Evolutionary conservation across 2,113 vertebrate species (phyloP).

Genomic region (Callipepla squamata): DNA sequence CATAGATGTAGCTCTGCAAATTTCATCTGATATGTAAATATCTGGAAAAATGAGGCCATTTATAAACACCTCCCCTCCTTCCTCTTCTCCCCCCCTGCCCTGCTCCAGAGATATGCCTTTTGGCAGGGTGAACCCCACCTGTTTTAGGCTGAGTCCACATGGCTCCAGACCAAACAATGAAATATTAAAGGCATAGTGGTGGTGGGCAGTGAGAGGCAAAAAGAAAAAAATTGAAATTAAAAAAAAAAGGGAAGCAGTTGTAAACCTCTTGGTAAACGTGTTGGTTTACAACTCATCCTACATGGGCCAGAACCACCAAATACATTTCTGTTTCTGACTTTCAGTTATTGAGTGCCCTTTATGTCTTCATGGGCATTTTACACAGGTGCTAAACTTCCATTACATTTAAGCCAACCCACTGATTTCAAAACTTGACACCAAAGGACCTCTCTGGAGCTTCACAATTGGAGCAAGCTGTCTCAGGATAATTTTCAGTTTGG

Average conservation of each 20-base stretch:
- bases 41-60: background rate
- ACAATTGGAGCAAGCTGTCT: background rate
- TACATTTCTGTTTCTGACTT: background rate
- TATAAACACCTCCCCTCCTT: background rate
- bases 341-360: background rate
- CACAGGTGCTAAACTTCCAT: background rate
- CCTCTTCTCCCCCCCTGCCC: background rate
- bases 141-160: background rate
- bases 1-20: accelerated
- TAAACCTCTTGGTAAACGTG: background rate
- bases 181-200: background rate
- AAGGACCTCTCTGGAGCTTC: background rate
- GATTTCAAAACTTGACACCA: conserved; percentile 1
- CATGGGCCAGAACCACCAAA: background rate
- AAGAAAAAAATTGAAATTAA: background rate
- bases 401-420: background rate
- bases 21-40: background rate
- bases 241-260: background rate
- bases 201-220: background rate
- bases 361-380: background rate
- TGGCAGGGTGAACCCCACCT: background rate
- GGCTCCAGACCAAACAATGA: background rate
- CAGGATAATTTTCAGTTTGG: background rate
- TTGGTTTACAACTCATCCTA: background rate
- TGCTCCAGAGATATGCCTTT: background rate